phyloP scores from a whole-genome alignment of 1,140 invertebrate genomes.

The Cotesia chilonis region DNA sequence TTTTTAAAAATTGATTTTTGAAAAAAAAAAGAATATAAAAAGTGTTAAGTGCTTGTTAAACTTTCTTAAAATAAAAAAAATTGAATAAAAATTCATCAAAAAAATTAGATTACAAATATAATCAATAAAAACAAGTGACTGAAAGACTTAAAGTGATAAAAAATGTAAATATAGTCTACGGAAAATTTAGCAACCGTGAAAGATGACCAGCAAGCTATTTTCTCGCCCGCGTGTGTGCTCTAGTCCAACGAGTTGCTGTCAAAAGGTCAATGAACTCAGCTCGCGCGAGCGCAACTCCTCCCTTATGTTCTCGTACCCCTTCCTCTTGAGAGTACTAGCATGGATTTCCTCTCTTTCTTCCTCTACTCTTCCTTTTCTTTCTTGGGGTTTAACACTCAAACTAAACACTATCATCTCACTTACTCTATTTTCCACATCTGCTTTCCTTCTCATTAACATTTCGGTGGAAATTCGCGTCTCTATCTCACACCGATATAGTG shows the following conservation, averaged over 20 bases:
- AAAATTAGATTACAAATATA: too few species aligned
- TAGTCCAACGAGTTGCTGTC: conserved; percentile 10
- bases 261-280: conserved; percentile 24
- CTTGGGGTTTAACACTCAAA: too few species aligned
- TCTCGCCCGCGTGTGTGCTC: conserved; percentile 13
- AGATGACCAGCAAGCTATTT: conserved; percentile 13
- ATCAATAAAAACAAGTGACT: too few species aligned
- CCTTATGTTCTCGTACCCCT: background rate
- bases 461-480: too few species aligned
- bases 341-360: background rate
- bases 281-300: conserved; percentile 25
- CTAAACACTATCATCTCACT: background rate
- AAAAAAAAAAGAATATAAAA: too few species aligned
- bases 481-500: too few species aligned
- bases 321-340: too few species aligned
- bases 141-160: too few species aligned
- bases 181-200: conserved; percentile 4
- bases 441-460: background rate
- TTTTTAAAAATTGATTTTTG: too few species aligned
- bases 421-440: background rate
- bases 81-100: too few species aligned
- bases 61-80: too few species aligned
- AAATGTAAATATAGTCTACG: background rate
- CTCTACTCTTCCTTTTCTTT: background rate
- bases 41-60: too few species aligned